These are phyloP conservation scores for Pyxicephalus adspersus DNA, from an alignment of 2,113 vertebrate species.

Conservation along the genomic window DNA sequence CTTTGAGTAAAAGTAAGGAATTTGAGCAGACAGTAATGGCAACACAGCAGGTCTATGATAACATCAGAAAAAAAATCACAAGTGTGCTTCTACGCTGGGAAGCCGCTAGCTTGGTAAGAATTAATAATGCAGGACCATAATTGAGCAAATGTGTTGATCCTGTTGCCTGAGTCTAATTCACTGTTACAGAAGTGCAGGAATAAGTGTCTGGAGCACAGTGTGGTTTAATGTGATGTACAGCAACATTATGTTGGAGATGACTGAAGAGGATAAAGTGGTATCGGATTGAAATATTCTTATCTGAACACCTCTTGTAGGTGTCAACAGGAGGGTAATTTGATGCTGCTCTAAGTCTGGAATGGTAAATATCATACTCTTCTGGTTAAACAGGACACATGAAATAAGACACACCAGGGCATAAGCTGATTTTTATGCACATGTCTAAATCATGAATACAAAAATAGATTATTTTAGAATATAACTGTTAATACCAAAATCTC, in stretches of 20 bases:
- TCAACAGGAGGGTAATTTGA: conserved; percentile 46
- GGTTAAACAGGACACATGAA: conserved; percentile 20
- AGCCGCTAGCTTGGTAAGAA: conserved; percentile 42
- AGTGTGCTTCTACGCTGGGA: conserved; percentile 29
- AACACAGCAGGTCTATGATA: conserved; percentile 48
- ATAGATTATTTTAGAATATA: too few species aligned
- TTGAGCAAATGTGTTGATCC: conserved; percentile 54
- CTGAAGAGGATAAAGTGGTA: conserved; percentile 46
- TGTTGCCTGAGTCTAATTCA: conserved; percentile 48
- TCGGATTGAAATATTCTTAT: conserved; percentile 50
- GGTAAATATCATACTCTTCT: conserved; percentile 22
- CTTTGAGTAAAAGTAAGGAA: conserved; percentile 49
- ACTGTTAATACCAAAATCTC: background rate
- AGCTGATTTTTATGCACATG: background rate
- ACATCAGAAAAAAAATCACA: conserved; percentile 49
- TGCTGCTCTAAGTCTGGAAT: conserved; percentile 27
- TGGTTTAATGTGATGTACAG: conserved; percentile 46
- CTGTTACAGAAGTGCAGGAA: conserved; percentile 49
- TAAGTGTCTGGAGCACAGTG: conserved; percentile 49
- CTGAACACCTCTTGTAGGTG: conserved; percentile 33
- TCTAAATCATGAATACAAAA: too few species aligned
- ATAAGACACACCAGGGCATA: background rate
- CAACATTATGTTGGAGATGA: conserved; percentile 51
- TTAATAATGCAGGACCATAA: conserved; percentile 53
- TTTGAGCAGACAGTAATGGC: conserved; percentile 43